These are phyloP conservation scores for Bucorvus abyssinicus DNA, from an alignment of 2,797 vertebrate genomes.

Conservation along the genomic window DNA sequence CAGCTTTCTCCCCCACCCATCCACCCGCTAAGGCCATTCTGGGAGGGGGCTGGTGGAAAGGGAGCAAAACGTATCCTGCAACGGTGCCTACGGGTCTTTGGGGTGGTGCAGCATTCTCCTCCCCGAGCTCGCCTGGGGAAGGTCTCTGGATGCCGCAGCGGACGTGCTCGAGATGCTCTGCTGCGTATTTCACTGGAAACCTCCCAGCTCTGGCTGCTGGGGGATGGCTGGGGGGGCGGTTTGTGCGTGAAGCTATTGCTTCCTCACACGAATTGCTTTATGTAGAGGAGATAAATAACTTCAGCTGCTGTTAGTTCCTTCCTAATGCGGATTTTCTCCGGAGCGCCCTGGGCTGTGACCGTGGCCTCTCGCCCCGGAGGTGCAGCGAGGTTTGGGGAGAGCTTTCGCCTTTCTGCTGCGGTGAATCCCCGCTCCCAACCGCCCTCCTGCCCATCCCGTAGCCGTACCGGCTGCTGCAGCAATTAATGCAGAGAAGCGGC, in stretches of 20 bases:
- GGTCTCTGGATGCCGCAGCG: neutral
- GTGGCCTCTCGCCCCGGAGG: neutral
- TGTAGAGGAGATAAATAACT: neutral
- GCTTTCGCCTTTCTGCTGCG: neutral
- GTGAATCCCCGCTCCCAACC: neutral
- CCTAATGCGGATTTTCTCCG: neutral
- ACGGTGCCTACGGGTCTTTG: rapidly evolving
- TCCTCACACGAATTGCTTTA: neutral
- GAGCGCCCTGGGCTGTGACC: neutral
- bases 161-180: neutral
- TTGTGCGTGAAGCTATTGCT: neutral
- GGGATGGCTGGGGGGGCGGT: neutral
- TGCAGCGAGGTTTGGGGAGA: neutral
- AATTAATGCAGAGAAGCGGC: neutral
- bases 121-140: too few species aligned
- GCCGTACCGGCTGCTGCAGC: neutral
- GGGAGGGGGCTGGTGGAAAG: too few species aligned
- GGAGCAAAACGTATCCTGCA: rapidly evolving
- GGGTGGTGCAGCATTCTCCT: neutral
- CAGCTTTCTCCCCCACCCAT: too few species aligned
- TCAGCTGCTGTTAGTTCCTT: neutral
- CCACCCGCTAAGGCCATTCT: too few species aligned
- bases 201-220: neutral
- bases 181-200: neutral
- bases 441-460: neutral